Evolutionary conservation across 2,888 invertebrate species (phyloP), one percentile per base, ranked within the genome.

Genomic region (Tethea ocularis): DNA sequence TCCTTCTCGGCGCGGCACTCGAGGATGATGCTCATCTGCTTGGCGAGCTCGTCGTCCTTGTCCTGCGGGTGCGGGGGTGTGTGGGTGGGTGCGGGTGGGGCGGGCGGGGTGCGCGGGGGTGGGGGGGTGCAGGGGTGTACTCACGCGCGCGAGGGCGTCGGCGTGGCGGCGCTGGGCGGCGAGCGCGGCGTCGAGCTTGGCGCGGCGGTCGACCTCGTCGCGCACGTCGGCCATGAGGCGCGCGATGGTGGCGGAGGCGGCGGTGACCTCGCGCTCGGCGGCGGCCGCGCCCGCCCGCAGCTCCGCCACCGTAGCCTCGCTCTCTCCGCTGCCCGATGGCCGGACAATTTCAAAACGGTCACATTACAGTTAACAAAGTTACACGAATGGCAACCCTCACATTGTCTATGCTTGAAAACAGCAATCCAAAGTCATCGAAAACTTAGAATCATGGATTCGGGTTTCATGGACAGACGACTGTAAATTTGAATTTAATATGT

Each of bases 1-100:
- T 86, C 88, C 82, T 86, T 87, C 57, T 90, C 89, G 51, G 63
- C 68, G 52, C 84, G 75, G 60, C 81, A 69, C 36, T 87, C 86
- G 55, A 82, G 65, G 11, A 88, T 81, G 13, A 83, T 69, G 10
- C 72, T 67, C 77, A 84, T 75, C 65, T 86, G 84, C 46, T 76
- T 78, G 0, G 78, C 73, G 0, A 84, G 62, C 58, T 86, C 87
- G 2, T 70, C 70, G 5, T 88, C 86, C 69, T 84, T 86, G 29
- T 65, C 72, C 84, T 86, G 72, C 22, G 13, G 51, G 23, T n/a
- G 10, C 8, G 52, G 17, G 53, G 11, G 53, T 10, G 20, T 6
- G 53, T n/a, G 17, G 8, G 60, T 13, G 52, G 4, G 15, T 1
- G 24, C 6, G 29, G 0, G 33, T 11, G 4, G 11, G 29, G 20